These are phyloP conservation scores for Drosophila nr. fundita DNA, from an alignment of 2,888 invertebrate species.

Conservation along the genomic window DNA sequence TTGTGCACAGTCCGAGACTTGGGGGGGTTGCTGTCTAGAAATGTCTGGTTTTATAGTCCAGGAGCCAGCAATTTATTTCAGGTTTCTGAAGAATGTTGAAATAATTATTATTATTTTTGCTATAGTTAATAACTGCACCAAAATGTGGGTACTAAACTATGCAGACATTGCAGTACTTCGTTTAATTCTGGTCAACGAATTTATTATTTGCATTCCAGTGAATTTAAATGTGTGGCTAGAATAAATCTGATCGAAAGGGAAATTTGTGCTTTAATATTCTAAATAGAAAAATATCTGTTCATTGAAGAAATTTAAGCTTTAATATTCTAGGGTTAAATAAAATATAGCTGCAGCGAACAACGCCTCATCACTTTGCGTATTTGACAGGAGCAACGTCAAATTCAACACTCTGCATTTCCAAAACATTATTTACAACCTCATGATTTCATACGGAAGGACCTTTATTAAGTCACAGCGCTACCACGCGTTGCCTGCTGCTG, in stretches of 20 bases:
- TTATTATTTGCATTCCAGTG: neutral
- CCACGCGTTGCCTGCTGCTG: constrained; percentile 26
- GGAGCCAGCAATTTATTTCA: constrained; percentile 28
- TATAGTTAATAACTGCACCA: neutral
- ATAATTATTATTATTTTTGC: constrained; percentile 15
- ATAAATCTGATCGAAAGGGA: neutral
- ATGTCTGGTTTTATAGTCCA: constrained; percentile 8
- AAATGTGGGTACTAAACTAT: neutral
- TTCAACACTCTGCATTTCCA: constrained; percentile 36
- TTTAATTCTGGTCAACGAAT: neutral
- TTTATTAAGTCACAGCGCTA: constrained; percentile 30
- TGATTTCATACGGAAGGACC: constrained; percentile 47
- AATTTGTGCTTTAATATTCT: neutral
- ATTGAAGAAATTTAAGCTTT: neutral
- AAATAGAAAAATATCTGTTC: neutral
- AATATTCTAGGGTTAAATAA: neutral
- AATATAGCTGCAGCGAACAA: neutral
- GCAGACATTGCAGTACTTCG: neutral
- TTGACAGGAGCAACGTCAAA: constrained; percentile 52
- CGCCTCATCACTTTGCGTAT: constrained; percentile 6
- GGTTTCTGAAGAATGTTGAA: constrained; percentile 23
- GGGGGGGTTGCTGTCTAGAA: constrained; percentile 11
- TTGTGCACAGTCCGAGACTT: constrained; percentile 24
- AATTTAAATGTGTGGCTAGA: neutral
- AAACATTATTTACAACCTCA: constrained; percentile 63